Evolutionary conservation across 1,140 invertebrate species (phyloP).

Genomic region (Hylaeus anthracinus): DNA sequence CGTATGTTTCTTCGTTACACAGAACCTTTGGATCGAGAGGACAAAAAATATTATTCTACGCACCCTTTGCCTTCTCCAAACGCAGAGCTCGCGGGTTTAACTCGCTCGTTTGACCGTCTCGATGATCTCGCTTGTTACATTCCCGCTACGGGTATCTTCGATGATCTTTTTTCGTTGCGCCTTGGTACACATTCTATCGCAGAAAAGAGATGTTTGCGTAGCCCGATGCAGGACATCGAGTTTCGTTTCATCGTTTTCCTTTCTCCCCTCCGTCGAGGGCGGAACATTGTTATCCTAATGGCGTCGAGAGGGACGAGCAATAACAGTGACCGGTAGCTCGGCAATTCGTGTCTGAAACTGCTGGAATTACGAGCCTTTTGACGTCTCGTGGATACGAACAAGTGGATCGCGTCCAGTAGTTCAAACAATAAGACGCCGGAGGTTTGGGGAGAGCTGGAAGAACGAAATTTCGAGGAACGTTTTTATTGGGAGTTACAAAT

Average conservation of each 20-base stretch:
- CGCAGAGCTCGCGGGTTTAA: neutral
- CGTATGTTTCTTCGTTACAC: neutral
- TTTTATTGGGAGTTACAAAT: no score
- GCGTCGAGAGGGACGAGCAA: constrained; percentile 36
- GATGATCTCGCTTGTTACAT: constrained; percentile 43
- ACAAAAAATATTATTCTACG: constrained; percentile 26
- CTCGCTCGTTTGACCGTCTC: neutral
- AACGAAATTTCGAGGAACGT: no score
- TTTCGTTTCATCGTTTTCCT: constrained; percentile 40
- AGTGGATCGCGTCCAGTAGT: neutral
- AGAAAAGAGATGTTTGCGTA: constrained; percentile 34
- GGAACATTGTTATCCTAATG: constrained; percentile 52
- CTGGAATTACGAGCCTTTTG: neutral
- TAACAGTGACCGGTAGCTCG: constrained; percentile 42
- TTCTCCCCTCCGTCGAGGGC: constrained; percentile 29
- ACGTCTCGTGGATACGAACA: neutral
- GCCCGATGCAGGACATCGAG: constrained; percentile 37
- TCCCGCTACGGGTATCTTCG: constrained; percentile 2
- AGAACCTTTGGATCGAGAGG: neutral
- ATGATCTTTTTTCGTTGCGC: neutral
- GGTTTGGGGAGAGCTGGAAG: neutral
- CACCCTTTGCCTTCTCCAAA: neutral
- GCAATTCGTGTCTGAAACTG: constrained; percentile 22
- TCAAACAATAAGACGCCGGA: neutral
- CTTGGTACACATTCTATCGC: constrained; percentile 20